Base-by-base conservation (phyloP, 2,888 invertebrate species). In the Alitta virens region DNA sequence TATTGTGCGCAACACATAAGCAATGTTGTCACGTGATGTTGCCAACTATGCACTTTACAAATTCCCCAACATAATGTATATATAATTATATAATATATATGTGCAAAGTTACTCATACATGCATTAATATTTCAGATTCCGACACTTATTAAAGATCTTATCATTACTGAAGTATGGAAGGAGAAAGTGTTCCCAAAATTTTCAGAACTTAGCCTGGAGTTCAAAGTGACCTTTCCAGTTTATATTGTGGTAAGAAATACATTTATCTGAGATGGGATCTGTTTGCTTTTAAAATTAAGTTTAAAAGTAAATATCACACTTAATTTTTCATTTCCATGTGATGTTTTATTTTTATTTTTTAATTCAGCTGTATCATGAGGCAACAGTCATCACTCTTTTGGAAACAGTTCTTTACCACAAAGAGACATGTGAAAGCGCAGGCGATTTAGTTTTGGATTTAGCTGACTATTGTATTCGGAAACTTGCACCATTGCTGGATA, bases 111-210 rank as follows among this genome's bases (percentile, higher is more conserved):
- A n/a, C n/a, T n/a, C n/a, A n/a, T n/a, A 3, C 18, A 38, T 38
- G 40, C 16, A 57, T 52, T 51, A 14, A 54, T 27, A n/a, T 33
- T 33, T 33, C 77, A 91, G 90, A 83, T 90, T 7, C 87, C 89
- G 1, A 82, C 90, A 21, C 81, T 95, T 42, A 88, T 94, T 27
- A 88, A 91, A 73, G 94, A 95, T 85, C 88, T 91, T 0, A 89
- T 92, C 71, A 87, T 90, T 71, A 88, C 92, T 53, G 89, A 89
- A 77, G 84, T 94, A 40, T 95, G 94, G 94, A 91, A 91, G 70
- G 85, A 88, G 62, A 90, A 91, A 76, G 86, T 94, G 24, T 87
- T 92, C 71, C 90, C 92, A 0, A 86, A 88, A 76, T 84, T 94
- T n/a, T 75, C 91, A 27, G 87, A 89, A 21, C 72, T 72, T 60